Evolutionary conservation across 1,140 invertebrate species (phyloP).

Genomic region (Ceratina japonica): DNA sequence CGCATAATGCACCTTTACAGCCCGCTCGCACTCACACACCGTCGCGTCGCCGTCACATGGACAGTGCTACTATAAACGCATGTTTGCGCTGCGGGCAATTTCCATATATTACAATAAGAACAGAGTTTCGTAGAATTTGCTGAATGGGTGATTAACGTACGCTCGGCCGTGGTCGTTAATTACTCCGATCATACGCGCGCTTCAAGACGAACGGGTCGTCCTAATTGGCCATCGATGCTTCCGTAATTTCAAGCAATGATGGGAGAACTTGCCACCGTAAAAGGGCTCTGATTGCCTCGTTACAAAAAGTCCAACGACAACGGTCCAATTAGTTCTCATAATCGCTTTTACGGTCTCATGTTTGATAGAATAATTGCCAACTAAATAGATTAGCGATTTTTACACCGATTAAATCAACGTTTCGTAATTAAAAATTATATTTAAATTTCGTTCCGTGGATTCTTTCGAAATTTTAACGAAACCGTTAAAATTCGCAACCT

Average conservation of each 20-base stretch:
- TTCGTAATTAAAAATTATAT: too few species aligned
- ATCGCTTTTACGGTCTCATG: too few species aligned
- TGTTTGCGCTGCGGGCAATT: constrained; percentile 5
- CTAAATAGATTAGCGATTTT: not conserved
- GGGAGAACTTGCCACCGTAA: constrained; percentile 6
- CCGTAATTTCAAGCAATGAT: not conserved
- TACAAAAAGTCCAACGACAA: not conserved
- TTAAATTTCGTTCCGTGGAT: too few species aligned
- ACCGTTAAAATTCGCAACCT: too few species aligned
- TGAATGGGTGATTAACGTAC: constrained; percentile 26
- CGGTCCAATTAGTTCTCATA: too few species aligned
- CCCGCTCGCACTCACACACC: too few species aligned
- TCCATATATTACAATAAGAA: constrained; percentile 40
- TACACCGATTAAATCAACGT: not conserved
- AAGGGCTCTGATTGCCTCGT: not conserved
- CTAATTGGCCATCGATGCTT: constrained; percentile 26
- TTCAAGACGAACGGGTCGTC: constrained; percentile 26
- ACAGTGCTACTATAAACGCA: not conserved
- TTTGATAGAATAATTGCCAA: too few species aligned
- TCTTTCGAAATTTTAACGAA: too few species aligned
- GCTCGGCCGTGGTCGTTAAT: constrained; percentile 16
- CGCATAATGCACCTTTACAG: constrained; percentile 3
- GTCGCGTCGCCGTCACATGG: too few species aligned
- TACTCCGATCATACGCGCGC: constrained; percentile 3
- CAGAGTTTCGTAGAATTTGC: constrained; percentile 36